Evolutionary conservation across 2,113 vertebrate species (phyloP).

Genomic region (Talpa occidentalis): DNA sequence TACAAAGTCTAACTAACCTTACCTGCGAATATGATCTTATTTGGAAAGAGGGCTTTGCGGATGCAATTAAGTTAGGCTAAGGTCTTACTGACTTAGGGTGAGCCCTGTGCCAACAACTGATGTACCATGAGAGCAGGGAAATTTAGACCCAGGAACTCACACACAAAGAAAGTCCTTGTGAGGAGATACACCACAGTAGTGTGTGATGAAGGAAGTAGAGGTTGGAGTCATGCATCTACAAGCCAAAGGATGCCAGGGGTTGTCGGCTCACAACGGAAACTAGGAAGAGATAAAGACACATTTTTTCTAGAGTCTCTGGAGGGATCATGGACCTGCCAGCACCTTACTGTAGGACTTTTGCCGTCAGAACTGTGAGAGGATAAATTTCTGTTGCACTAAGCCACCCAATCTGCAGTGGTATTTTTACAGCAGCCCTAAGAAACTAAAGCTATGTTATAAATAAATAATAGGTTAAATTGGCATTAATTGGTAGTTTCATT

Average conservation of each 20-base stretch:
- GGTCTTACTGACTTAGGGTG: background rate
- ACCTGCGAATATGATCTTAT: background rate
- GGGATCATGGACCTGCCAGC: background rate
- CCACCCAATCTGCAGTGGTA: background rate
- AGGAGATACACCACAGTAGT: background rate
- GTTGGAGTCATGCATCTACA: background rate
- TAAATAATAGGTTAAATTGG: background rate
- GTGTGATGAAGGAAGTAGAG: background rate
- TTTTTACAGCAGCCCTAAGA: background rate
- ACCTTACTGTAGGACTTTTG: background rate
- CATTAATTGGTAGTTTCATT: background rate
- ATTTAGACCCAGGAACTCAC: background rate
- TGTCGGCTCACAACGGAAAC: background rate
- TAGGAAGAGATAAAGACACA: background rate
- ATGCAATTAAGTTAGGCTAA: background rate
- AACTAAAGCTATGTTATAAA: background rate
- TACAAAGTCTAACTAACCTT: background rate
- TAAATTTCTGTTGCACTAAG: background rate
- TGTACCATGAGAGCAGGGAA: background rate
- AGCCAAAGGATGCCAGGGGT: background rate
- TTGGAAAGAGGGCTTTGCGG: slow-evolving; percentile 38
- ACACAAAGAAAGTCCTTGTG: background rate
- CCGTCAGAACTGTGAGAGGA: background rate
- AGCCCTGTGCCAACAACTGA: background rate
- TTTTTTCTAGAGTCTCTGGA: background rate